phyloP scores from a whole-genome alignment of 2,797 vertebrate genomes.

The Chloroceryle amazona region DNA sequence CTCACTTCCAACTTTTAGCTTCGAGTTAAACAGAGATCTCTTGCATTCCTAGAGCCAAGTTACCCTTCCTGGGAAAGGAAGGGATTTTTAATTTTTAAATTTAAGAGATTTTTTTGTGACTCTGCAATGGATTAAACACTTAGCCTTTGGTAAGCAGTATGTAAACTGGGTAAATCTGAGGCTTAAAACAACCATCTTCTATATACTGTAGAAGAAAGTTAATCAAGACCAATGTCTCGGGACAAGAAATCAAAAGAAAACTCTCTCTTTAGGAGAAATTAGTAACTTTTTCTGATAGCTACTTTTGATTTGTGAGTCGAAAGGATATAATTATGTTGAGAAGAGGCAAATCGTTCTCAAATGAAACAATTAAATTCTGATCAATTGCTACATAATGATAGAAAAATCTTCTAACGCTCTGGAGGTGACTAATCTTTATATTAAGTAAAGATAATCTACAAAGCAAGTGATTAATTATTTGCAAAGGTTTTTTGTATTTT shows the following conservation, averaged over 20 bases:
- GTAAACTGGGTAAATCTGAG: conserved; percentile 24
- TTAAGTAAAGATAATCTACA: conserved; percentile 66
- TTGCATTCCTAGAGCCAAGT: conserved; percentile 3
- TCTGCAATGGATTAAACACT: conserved; percentile 41
- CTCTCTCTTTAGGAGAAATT: conserved; percentile 58
- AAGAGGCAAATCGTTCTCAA: conserved; percentile 72
- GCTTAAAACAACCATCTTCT: conserved; percentile 6
- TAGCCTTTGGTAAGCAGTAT: background rate
- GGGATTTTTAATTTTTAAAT: background rate
- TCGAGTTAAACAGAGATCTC: conserved; percentile 25
- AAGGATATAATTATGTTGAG: conserved; percentile 25
- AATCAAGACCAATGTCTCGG: conserved; percentile 38
- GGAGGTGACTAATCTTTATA: conserved; percentile 52
- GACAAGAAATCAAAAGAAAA: conserved; percentile 27
- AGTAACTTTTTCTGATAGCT: conserved; percentile 43
- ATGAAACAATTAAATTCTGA: conserved; percentile 72
- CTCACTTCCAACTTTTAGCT: conserved; percentile 20
- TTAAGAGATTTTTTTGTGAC: background rate
- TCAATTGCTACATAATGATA: conserved; percentile 59
- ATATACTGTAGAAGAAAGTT: conserved; percentile 44
- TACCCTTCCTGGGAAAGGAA: background rate
- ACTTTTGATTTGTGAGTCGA: conserved; percentile 58
- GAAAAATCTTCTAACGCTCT: conserved; percentile 38
- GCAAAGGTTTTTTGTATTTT: conserved; percentile 3
- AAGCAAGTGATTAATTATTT: conserved; percentile 41